These are phyloP conservation scores for Dicranocentrus wangi DNA, from an alignment of 2,888 invertebrate species.

Conservation along the genomic window DNA sequence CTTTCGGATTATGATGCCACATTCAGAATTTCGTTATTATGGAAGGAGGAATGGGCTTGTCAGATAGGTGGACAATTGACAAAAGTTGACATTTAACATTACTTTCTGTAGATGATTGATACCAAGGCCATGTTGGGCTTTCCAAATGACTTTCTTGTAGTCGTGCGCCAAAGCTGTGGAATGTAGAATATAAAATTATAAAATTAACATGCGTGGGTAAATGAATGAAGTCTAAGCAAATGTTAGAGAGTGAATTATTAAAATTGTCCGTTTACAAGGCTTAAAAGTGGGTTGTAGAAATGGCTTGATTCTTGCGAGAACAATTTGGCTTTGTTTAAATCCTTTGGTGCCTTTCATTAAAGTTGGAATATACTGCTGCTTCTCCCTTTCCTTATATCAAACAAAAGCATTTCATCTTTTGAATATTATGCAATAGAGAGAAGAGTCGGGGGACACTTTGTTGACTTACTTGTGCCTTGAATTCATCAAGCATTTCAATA, in stretches of 20 bases:
- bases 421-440: no score
- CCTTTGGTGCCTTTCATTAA: slow-evolving; percentile 68
- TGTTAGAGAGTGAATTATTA: no score
- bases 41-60: no score
- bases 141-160: slow-evolving; percentile 69
- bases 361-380: slow-evolving; percentile 53
- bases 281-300: slow-evolving; percentile 61
- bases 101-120: slow-evolving; percentile 69
- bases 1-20: neutral
- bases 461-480: slow-evolving; percentile 62
- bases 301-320: slow-evolving; percentile 63
- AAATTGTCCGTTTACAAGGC: slow-evolving; percentile 55
- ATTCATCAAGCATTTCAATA: slow-evolving; percentile 58
- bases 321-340: slow-evolving; percentile 65
- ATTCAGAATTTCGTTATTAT: no score
- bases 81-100: neutral
- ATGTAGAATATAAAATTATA: neutral
- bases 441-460: neutral
- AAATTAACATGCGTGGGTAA: slow-evolving; percentile 9
- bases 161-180: slow-evolving; percentile 58
- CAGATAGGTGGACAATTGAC: no score
- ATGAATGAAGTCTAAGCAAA: no score
- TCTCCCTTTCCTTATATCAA: slow-evolving; percentile 57
- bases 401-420: neutral
- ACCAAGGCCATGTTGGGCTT: slow-evolving; percentile 68